Percentiles rank a stretch among this genome's conserved stretches.
Conservation (phyloP, 2,113 vertebrate genomes). For the Amphiprion percula region DNA sequence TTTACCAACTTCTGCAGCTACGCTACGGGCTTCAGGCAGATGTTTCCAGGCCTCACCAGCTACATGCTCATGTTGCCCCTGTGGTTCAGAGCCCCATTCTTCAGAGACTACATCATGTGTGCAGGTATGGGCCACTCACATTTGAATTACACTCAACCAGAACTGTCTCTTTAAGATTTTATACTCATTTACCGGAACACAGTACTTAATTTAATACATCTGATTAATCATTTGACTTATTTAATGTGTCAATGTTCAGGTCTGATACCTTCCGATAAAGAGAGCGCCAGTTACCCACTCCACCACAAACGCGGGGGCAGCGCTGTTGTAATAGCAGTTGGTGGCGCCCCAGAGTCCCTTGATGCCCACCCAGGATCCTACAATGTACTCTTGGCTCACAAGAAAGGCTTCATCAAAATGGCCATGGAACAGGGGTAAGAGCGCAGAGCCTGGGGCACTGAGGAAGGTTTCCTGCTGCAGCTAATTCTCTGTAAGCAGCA, state of each 20-base stretch:
- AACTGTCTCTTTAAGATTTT: not conserved
- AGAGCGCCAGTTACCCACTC: slow-evolving; percentile 86
- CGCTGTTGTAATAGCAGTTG: slow-evolving; percentile 86
- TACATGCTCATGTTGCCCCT: slow-evolving; percentile 91
- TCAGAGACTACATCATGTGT: slow-evolving; percentile 92
- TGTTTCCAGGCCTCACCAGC: slow-evolving; percentile 88
- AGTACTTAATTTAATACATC: too few species aligned
- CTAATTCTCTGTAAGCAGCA: slow-evolving; percentile 14
- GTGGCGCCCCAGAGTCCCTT: slow-evolving; percentile 91
- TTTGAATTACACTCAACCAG: not conserved
- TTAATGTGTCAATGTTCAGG: slow-evolving; percentile 79
- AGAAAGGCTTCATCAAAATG: slow-evolving; percentile 94
- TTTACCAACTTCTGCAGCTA: slow-evolving; percentile 92
- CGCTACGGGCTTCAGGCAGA: slow-evolving; percentile 84
- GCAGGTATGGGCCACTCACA: slow-evolving; percentile 81
- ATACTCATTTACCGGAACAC: too few species aligned
- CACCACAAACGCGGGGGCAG: slow-evolving; percentile 82
- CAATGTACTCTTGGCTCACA: slow-evolving; percentile 87
- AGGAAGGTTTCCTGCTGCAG: slow-evolving; percentile 1
- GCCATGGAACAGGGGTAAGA: slow-evolving; percentile 91
- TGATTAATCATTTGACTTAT: not conserved
- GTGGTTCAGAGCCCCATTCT: slow-evolving; percentile 92
- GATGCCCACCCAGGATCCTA: slow-evolving; percentile 89
- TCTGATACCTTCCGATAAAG: slow-evolving; percentile 89
- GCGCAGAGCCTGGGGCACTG: not conserved